phyloP scores from a whole-genome alignment of 2,113 vertebrate genomes.

The Gobiocypris rarus region DNA sequence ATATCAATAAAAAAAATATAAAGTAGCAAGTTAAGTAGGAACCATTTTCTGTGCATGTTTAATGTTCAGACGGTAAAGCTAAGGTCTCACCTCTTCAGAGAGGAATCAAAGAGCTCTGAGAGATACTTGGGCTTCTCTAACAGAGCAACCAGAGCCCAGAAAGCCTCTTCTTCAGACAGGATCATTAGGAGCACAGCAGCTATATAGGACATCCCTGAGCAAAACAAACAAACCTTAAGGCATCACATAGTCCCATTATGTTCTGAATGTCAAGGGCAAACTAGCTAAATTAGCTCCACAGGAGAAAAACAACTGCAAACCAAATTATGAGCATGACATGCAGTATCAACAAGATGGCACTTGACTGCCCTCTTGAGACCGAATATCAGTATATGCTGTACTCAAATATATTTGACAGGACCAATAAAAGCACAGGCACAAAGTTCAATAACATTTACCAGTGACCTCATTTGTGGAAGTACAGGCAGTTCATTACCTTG shows the following conservation, averaged over 20 bases:
- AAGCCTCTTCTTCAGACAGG: slow-evolving; percentile 75
- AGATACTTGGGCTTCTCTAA: slow-evolving; percentile 74
- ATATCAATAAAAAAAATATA: too few relatives aligned
- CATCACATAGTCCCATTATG: slow-evolving; percentile 16
- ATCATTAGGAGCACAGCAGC: slow-evolving; percentile 79
- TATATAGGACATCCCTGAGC: slow-evolving; percentile 78
- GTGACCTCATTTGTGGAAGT: neutral
- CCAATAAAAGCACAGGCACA: neutral
- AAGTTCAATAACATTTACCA: neutral
- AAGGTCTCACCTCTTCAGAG: slow-evolving; percentile 69
- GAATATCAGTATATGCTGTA: neutral
- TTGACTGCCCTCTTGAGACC: slow-evolving; percentile 44
- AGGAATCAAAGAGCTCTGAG: slow-evolving; percentile 71
- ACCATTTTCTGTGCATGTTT: neutral
- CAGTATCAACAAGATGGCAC: neutral
- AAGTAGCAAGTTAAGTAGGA: too few relatives aligned
- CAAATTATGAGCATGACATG: neutral
- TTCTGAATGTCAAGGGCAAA: neutral
- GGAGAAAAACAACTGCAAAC: neutral
- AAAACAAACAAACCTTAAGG: slow-evolving; percentile 19
- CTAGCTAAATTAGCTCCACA: neutral
- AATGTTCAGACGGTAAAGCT: too few relatives aligned
- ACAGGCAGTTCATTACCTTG: slow-evolving; percentile 67
- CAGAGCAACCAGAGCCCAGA: slow-evolving; percentile 75
- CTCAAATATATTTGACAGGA: neutral